Conservation (phyloP, 2,888 invertebrate species). For the Agonum fuliginosum region DNA sequence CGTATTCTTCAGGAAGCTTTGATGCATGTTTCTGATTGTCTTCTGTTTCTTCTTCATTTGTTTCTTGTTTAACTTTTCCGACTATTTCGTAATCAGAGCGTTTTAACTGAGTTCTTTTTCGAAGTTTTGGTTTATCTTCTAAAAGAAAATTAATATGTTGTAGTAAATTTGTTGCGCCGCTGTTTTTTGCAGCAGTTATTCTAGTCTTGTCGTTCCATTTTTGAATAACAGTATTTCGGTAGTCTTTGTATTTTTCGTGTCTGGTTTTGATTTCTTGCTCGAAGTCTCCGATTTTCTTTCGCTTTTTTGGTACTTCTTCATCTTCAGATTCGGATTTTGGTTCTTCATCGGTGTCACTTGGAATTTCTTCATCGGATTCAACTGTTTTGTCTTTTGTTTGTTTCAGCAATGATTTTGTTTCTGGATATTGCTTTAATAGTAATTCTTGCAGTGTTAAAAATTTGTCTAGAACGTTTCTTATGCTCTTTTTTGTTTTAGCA, state of each 20-base stretch:
- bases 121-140: conserved; percentile 83
- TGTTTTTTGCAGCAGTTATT: conserved; percentile 79
- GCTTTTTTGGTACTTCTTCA: conserved; percentile 70
- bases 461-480: conserved; percentile 80
- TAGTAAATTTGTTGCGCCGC: conserved; percentile 78
- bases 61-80: conserved; percentile 73
- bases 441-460: conserved; percentile 77
- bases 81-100: conserved; percentile 83
- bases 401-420: conserved; percentile 77
- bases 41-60: conserved; percentile 59
- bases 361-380: conserved; percentile 79
- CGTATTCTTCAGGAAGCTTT: conserved; percentile 75
- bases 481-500: conserved; percentile 74
- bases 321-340: conserved; percentile 64
- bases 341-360: conserved; percentile 76
- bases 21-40: conserved; percentile 64
- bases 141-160: conserved; percentile 92
- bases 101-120: conserved; percentile 87
- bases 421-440: conserved; percentile 79
- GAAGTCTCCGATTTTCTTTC: conserved; percentile 77
- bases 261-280: conserved; percentile 75
- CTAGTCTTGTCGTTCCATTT: conserved; percentile 97
- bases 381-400: conserved; percentile 64
- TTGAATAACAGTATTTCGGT: conserved; percentile 87
- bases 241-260: conserved; percentile 79